These are phyloP conservation scores for Larimichthys crocea DNA, from an alignment of 2,113 vertebrate species.

Conservation along the genomic window DNA sequence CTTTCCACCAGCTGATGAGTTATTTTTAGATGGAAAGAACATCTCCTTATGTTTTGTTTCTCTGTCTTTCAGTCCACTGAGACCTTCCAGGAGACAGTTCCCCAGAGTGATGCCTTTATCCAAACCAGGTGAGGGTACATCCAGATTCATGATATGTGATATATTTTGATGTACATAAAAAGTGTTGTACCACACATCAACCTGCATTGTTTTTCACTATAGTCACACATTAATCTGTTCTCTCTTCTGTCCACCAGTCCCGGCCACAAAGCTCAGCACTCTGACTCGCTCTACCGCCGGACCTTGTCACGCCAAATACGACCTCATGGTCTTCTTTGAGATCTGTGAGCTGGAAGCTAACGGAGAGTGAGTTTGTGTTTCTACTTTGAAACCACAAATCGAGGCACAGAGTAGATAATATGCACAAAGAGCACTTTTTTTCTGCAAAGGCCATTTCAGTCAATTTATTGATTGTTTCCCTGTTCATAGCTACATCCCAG, in stretches of 20 bases:
- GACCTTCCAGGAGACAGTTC: conserved; percentile 94
- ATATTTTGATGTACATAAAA: background rate
- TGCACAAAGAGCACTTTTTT: background rate
- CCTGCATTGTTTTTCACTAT: background rate
- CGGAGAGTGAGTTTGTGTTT: conserved; percentile 90
- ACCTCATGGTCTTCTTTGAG: conserved; percentile 98
- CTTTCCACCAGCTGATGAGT: background rate
- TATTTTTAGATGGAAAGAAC: background rate
- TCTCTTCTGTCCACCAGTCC: conserved; percentile 83
- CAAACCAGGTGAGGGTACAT: conserved; percentile 90
- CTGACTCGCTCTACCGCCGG: conserved; percentile 90
- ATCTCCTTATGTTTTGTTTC: background rate
- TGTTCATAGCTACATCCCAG: conserved; percentile 92
- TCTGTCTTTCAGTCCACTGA: conserved; percentile 86
- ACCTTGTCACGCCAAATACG: conserved; percentile 96
- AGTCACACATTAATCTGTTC: conserved; percentile 1
- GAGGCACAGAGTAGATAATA: background rate
- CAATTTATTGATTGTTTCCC: conserved; percentile 17
- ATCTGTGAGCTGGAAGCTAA: conserved; percentile 99
- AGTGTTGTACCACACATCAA: no score
- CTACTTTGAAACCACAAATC: background rate
- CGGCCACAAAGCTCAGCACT: conserved; percentile 95
- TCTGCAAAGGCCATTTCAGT: background rate
- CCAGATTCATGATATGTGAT: background rate
- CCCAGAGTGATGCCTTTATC: conserved; percentile 96